Evolutionary conservation across 1,140 invertebrate species (phyloP).

Genomic region (Lasioglossum albipes): DNA sequence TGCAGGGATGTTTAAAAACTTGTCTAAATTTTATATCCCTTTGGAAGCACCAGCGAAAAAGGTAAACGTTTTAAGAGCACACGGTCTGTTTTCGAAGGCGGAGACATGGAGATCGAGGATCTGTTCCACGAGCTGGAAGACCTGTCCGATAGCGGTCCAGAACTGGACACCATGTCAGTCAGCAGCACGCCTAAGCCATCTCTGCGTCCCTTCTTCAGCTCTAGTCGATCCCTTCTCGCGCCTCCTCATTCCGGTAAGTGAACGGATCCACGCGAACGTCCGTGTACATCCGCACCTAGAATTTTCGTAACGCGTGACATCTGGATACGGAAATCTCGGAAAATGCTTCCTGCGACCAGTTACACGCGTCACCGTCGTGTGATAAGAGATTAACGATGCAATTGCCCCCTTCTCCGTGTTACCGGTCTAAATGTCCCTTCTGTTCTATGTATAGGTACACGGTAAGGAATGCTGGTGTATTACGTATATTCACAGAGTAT

Average conservation of each 20-base stretch:
- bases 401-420: no score
- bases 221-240: conserved; percentile 87
- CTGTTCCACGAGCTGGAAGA: conserved; percentile 94
- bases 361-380: neutral
- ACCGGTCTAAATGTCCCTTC: conserved; percentile 35
- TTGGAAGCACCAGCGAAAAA: no score
- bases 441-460: conserved; percentile 30
- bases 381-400: neutral
- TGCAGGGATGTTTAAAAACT: no score
- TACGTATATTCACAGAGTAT: conserved; percentile 20
- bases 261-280: neutral
- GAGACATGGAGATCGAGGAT: conserved; percentile 87
- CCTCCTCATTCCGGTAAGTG: conserved; percentile 78
- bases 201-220: conserved; percentile 95
- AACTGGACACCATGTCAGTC: conserved; percentile 97
- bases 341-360: conserved; percentile 3
- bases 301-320: conserved; percentile 25
- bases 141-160: conserved; percentile 95
- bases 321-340: conserved; percentile 16
- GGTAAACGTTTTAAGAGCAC: conserved; percentile 9
- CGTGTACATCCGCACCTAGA: conserved; percentile 16
- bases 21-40: no score
- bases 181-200: conserved; percentile 98
- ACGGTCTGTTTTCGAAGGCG: conserved; percentile 66
- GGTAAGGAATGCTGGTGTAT: conserved; percentile 46